Evolutionary conservation across 2,888 invertebrate species (phyloP).

Genomic region (Belgica antarctica): DNA sequence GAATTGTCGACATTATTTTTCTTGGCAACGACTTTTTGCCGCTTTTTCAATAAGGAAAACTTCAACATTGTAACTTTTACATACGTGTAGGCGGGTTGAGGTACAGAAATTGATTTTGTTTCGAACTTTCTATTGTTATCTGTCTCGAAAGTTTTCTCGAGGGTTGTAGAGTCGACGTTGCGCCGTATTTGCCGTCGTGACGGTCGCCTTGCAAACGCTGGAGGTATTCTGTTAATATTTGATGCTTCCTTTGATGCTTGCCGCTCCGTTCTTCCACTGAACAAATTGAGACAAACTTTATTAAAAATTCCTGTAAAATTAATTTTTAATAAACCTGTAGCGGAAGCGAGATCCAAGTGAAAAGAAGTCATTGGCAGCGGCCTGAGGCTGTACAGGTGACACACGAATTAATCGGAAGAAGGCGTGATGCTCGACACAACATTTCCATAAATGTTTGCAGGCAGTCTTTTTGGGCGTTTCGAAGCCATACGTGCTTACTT

Average conservation of each 20-base stretch:
- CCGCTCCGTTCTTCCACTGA: slow-evolving; percentile 66
- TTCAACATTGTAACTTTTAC: slow-evolving; percentile 49
- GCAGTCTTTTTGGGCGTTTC: slow-evolving; percentile 88
- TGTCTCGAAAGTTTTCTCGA: slow-evolving; percentile 56
- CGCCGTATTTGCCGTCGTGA: slow-evolving; percentile 73
- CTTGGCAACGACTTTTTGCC: neutral
- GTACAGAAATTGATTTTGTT: slow-evolving; percentile 60
- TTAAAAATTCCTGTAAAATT: neutral
- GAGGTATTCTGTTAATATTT: slow-evolving; percentile 61
- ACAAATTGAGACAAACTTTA: neutral
- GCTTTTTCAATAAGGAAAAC: neutral
- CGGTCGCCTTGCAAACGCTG: slow-evolving; percentile 73
- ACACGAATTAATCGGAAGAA: slow-evolving; percentile 86
- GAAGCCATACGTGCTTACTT: slow-evolving; percentile 94
- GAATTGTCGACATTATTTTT: neutral
- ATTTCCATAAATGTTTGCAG: slow-evolving; percentile 94
- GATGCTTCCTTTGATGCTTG: slow-evolving; percentile 55
- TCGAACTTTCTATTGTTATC: slow-evolving; percentile 50
- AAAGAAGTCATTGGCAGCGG: slow-evolving; percentile 67
- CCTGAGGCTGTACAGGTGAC: slow-evolving; percentile 61
- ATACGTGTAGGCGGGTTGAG: slow-evolving; percentile 59
- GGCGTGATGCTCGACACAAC: slow-evolving; percentile 93
- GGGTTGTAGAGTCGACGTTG: slow-evolving; percentile 61
- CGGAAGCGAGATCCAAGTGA: slow-evolving; percentile 75
- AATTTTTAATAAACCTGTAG: slow-evolving; percentile 62